Evolutionary conservation across 2,888 invertebrate species (phyloP), one percentile per base, ranked within the genome.

Genomic region (Scelioninae gen. 1): DNA sequence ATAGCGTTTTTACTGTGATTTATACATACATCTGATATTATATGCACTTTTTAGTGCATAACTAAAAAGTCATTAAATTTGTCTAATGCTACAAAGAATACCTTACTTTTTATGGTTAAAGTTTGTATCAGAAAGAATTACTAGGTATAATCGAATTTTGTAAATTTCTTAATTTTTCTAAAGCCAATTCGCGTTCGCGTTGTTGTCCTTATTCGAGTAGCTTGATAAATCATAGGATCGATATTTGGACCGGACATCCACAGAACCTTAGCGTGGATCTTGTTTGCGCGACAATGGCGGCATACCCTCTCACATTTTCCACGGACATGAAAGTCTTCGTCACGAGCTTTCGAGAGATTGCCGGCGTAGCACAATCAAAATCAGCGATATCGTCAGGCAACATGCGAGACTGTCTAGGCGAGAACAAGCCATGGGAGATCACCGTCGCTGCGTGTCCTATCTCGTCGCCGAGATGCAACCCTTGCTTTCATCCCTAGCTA

Each of bases 391-490:
- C 85, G 81, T 74, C 68, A 51, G 80, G 55, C 56, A 71, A 76
- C 79, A 65, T 78, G 77, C 82, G 82, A 81, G 81, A 75, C 74
- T 71, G 63, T 49, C 77, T 43, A 43, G 5, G 62, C 49, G 15
- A 45, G 49, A 83, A 69, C 53, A 49, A 76, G 80, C 68, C 56
- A 62, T 51, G 53, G 56, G 62, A 60, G 49, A 62, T n/a, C n/a
- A n/a, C 6, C 60, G 49, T 23, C 45, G 49, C 78, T 88, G 84
- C 90, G 89, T 90, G 91, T 90, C 88, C 88, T 90, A 90, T 90
- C 90, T 90, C 88, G 89, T 78, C 85, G 82, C 75, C 69, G 84
- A 87, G 87, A 87, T 87, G 88, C 90, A 90, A 89, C 88, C 87
- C 85, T 53, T 66, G 79, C 75, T 81, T 66, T 53, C 72, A 75